Evolutionary conservation across 2,888 invertebrate species (phyloP), one percentile per base, ranked within the genome.

Genomic region (Clivina fossor): DNA sequence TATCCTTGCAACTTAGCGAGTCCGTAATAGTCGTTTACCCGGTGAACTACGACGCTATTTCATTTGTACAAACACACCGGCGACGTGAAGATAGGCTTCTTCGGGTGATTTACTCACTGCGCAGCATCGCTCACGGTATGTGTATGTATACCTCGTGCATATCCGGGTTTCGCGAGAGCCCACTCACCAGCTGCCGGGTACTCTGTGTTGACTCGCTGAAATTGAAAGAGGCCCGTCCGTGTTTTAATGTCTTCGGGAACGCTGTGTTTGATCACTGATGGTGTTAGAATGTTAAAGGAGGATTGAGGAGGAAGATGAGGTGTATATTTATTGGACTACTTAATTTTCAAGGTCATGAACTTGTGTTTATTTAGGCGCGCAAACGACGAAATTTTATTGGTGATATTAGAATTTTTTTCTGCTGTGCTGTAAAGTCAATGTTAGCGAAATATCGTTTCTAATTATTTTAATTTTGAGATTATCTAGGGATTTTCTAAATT

Each of bases 21-120:
- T 72, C 70, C 72, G 71, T 72, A 72, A 72, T 69, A 73, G 73
- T 69, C 72, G 71, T 74, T 74, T n/a, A n/a, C 71, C 61, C 67
- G 68, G 70, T 74, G 74, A 74, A 66, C 69, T 69, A 74, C 73
- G 72, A 71, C 71, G 72, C 71, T 71, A 73, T 74, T 74, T 72
- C 73, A 74, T 74, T 74, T 74, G 73, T 73, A 74, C 73, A 74
- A 74, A 74, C 74, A 74, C 67, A 65, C 69, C 69, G 68, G 65
- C 65, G 66, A 56, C 46, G 43, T 58, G 61, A 60, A 60, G 60
- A 47, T 47, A 47, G 32, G 41, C 40, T 38, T 37, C 24, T 28
- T 30, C 30, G 46, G 46, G 13, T 46, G 46, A 46, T 46, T 46
- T 46, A 46, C 46, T 46, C 7, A 13, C 46, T 46, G n/a, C 32